Evolutionary conservation across 2,113 vertebrate species (phyloP).

Genomic region (Boleophthalmus pectinirostris): DNA sequence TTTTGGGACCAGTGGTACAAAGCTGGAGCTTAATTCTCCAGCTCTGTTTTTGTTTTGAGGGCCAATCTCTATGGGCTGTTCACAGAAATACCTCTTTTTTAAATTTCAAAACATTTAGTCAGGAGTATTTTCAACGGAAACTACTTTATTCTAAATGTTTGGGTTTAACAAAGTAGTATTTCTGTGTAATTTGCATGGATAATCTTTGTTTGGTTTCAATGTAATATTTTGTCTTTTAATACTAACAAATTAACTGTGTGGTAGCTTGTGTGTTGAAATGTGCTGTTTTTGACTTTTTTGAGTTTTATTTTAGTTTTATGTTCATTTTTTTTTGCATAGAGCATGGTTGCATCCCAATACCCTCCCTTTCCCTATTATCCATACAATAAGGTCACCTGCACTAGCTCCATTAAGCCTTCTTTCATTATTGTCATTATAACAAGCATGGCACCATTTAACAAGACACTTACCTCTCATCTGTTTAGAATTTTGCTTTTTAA

Average conservation of each 20-base stretch:
- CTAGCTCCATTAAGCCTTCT: not conserved
- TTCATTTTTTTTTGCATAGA: not conserved
- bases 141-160: slow-evolving; percentile 17
- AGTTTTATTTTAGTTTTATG: not conserved
- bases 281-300: not conserved
- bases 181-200: slow-evolving; percentile 69
- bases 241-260: slow-evolving; percentile 31
- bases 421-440: not conserved
- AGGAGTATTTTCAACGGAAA: slow-evolving; percentile 7
- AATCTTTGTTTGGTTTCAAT: slow-evolving; percentile 22
- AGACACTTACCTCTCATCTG: not conserved
- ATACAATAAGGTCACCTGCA: not conserved
- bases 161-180: slow-evolving; percentile 39
- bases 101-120: not conserved
- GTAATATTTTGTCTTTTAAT: slow-evolving; percentile 18
- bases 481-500: not conserved
- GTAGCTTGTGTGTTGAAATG: not conserved
- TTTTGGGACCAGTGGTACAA: slow-evolving; percentile 37
- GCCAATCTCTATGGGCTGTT: slow-evolving; percentile 70
- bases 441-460: not conserved
- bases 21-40: slow-evolving; percentile 32
- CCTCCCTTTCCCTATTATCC: not conserved
- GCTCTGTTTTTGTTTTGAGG: slow-evolving; percentile 58
- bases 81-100: slow-evolving; percentile 65
- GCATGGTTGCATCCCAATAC: slow-evolving; percentile 1